Conservation (phyloP, 2,113 vertebrate genomes). For the Hucho hucho region DNA sequence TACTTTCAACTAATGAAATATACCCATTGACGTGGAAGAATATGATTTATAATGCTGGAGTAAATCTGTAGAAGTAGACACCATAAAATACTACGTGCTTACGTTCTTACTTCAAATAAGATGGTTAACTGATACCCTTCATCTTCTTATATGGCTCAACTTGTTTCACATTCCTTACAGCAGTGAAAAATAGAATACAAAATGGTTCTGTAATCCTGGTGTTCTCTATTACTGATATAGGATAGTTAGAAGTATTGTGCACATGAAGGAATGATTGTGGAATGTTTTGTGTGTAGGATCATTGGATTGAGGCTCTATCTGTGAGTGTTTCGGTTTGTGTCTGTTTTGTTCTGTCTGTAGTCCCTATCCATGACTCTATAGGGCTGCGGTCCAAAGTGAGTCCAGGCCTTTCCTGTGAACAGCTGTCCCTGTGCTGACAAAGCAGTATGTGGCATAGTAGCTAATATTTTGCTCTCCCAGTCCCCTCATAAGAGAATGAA, state of each 20-base stretch:
- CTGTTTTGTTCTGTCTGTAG: conserved; percentile 25
- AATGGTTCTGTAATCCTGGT: neutral
- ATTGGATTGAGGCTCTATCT: conserved; percentile 4
- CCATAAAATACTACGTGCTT: too few relatives aligned
- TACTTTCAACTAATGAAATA: too few relatives aligned
- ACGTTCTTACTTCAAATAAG: neutral
- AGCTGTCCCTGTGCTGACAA: conserved; percentile 72
- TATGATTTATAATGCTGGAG: too few relatives aligned
- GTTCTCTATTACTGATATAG: neutral
- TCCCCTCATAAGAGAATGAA: conserved; percentile 17
- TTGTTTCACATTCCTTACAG: neutral
- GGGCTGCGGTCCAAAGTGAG: conserved; percentile 61
- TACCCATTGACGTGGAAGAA: too few relatives aligned
- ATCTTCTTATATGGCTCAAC: too few relatives aligned
- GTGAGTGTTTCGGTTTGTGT: neutral
- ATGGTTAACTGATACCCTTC: neutral
- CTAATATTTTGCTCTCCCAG: conserved; percentile 41
- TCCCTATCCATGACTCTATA: conserved; percentile 45
- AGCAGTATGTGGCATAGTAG: conserved; percentile 60
- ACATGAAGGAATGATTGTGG: neutral
- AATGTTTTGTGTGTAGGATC: neutral
- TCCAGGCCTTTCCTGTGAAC: conserved; percentile 68
- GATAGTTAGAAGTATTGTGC: too few relatives aligned
- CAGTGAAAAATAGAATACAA: neutral
- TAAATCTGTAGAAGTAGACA: too few relatives aligned